These are phyloP conservation scores for Dicroscelio sp. DNA, from an alignment of 2,888 invertebrate genomes.

Conservation along the genomic window DNA sequence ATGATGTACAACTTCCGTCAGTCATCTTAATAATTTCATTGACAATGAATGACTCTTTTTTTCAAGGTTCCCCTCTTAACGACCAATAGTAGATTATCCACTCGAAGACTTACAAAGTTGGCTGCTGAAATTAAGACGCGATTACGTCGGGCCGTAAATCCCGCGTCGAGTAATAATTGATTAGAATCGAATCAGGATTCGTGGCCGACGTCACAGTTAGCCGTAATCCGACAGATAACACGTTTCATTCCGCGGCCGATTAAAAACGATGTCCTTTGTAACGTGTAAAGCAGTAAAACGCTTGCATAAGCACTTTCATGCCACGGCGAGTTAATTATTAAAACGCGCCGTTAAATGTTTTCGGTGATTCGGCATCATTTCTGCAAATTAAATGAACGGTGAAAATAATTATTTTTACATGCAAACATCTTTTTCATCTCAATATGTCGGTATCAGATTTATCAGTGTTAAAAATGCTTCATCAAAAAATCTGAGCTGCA, in stretches of 20 bases:
- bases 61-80: conserved; percentile 48
- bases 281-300: conserved; percentile 4
- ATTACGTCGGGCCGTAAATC: conserved; percentile 49
- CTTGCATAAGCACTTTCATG: conserved; percentile 42
- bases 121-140: conserved; percentile 61
- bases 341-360: conserved; percentile 12
- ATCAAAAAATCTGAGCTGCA: too few relatives aligned
- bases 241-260: conserved; percentile 35
- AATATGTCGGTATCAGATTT: too few relatives aligned
- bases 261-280: conserved; percentile 40
- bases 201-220: conserved; percentile 26
- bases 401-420: too few relatives aligned
- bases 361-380: background rate
- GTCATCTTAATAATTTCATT: conserved; percentile 66
- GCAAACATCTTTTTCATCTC: too few relatives aligned
- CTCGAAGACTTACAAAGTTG: conserved; percentile 43
- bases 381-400: too few relatives aligned
- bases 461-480: too few relatives aligned
- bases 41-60: conserved; percentile 55
- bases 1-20: conserved; percentile 57
- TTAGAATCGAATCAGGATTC: conserved; percentile 54
- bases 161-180: conserved; percentile 56
- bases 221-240: conserved; percentile 59
- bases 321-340: conserved; percentile 23
- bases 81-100: conserved; percentile 37